Percentiles rank a stretch among this genome's conserved stretches.
Evolutionary conservation across 1,140 invertebrate species (phyloP).

Genomic region (Plodia interpunctella): DNA sequence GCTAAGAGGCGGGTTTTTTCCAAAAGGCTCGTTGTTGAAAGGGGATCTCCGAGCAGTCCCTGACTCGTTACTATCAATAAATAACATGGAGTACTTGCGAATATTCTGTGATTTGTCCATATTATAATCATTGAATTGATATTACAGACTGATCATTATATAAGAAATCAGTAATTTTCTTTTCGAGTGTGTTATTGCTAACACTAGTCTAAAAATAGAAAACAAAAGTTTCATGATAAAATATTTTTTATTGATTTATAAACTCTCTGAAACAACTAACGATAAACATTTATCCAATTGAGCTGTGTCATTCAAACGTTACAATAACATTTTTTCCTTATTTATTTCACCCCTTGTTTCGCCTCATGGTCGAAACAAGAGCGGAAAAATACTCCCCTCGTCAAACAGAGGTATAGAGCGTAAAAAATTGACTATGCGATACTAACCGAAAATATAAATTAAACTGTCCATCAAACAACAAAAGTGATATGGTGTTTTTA

Average conservation of each 20-base stretch:
- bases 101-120: too few relatives aligned
- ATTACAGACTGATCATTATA: too few relatives aligned
- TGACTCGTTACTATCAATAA: too few relatives aligned
- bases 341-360: background rate
- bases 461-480: background rate
- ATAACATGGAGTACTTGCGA: too few relatives aligned
- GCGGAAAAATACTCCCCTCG: background rate
- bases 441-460: conserved; percentile 1
- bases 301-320: background rate
- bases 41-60: background rate
- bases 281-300: too few relatives aligned
- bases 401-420: background rate
- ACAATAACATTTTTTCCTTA: background rate
- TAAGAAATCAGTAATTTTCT: too few relatives aligned
- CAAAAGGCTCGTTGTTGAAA: background rate
- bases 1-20: background rate
- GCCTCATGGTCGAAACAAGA: background rate
- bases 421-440: conserved; percentile 1
- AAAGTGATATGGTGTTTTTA: background rate
- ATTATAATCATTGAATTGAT: too few relatives aligned
- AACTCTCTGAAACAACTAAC: too few relatives aligned
- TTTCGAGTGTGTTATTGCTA: too few relatives aligned
- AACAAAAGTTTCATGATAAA: too few relatives aligned
- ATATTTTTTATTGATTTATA: too few relatives aligned
- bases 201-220: too few relatives aligned